These are phyloP conservation scores for Calycopis cecrops DNA, from an alignment of 1,140 invertebrate genomes.

Conservation along the genomic window DNA sequence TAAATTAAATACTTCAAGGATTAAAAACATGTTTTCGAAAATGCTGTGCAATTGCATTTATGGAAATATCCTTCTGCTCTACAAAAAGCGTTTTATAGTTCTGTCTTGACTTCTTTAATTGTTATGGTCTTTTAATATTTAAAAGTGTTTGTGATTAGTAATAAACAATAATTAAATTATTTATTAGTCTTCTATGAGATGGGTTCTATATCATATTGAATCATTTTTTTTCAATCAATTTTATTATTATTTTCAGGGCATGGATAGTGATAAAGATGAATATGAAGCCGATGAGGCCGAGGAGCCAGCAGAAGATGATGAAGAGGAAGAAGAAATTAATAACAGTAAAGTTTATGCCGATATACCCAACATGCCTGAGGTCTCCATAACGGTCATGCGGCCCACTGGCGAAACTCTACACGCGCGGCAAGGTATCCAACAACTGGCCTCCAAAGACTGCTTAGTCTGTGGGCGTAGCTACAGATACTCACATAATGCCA, in stretches of 20 bases:
- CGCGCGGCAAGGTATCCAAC: slow-evolving; percentile 62
- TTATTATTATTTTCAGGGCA: slow-evolving; percentile 43
- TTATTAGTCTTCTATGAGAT: not conserved
- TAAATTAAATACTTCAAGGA: too few relatives aligned
- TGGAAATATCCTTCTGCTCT: too few relatives aligned
- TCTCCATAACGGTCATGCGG: slow-evolving; percentile 66
- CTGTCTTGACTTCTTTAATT: too few relatives aligned
- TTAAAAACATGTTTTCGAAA: too few relatives aligned
- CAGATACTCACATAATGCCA: slow-evolving; percentile 70
- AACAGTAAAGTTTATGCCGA: slow-evolving; percentile 34
- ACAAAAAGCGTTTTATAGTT: too few relatives aligned
- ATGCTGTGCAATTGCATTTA: too few relatives aligned
- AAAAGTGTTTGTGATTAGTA: too few relatives aligned
- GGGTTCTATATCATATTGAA: not conserved
- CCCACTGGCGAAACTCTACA: slow-evolving; percentile 57
- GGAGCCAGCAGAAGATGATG: slow-evolving; percentile 36
- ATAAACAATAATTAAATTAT: too few relatives aligned
- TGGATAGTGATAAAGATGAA: slow-evolving; percentile 62
- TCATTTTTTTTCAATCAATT: too few relatives aligned
- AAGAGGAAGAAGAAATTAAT: slow-evolving; percentile 47
- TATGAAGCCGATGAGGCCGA: slow-evolving; percentile 54
- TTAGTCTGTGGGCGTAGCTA: slow-evolving; percentile 69
- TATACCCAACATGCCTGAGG: slow-evolving; percentile 55
- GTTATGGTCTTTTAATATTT: too few relatives aligned
- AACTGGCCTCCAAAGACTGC: slow-evolving; percentile 69